Conservation (phyloP, 2,888 invertebrate genomes). For the Lasioglossum malachurum region DNA sequence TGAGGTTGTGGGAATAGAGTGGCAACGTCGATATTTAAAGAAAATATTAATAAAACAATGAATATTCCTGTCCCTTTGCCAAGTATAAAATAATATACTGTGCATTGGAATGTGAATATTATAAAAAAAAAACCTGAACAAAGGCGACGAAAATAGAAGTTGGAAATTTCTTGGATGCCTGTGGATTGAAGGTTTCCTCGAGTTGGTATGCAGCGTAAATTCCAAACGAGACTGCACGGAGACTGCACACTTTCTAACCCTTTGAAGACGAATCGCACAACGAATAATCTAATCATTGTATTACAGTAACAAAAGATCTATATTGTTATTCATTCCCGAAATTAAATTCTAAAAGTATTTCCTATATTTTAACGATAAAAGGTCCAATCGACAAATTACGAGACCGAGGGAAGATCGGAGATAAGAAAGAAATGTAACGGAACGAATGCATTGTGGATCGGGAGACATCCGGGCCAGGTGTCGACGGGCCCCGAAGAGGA, state of each 20-base stretch:
- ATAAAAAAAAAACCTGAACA: constrained; percentile 9
- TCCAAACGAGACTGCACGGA: background rate
- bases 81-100: background rate
- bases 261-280: background rate
- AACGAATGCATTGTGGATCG: background rate
- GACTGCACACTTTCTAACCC: background rate
- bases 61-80: background rate
- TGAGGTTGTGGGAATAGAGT: background rate
- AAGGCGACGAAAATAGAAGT: background rate
- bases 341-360: no score
- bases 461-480: background rate
- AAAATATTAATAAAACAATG: constrained; percentile 2
- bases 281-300: background rate
- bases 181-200: background rate
- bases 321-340: no score
- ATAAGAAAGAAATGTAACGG: background rate
- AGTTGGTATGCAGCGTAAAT: background rate
- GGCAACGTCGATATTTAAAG: background rate
- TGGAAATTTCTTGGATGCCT: background rate
- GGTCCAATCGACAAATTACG: background rate
- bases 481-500: background rate
- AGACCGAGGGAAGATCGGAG: background rate
- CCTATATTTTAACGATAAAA: background rate
- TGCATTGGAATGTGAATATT: constrained; percentile 1
- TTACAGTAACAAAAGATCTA: no score